Base-by-base conservation (phyloP, 2,797 vertebrate genomes). In the Sebastes nivosus region DNA sequence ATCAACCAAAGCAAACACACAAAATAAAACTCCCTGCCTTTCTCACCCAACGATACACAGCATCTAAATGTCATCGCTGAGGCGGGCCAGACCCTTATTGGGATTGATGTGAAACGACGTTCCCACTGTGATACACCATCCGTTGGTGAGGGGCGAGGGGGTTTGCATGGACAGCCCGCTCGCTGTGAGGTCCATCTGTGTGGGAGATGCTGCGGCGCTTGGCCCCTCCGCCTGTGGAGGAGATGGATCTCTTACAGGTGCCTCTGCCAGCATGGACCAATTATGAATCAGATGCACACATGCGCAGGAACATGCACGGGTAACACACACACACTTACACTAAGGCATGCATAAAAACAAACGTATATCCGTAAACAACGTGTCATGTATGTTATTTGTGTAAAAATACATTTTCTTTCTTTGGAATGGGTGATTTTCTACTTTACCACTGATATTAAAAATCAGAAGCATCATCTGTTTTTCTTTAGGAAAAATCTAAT, bases 181-280 rank as follows among this genome's bases (percentile, higher is more conserved):
- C 77, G 76, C 90, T 82, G 92, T 36, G 91, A 91, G 89, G 85
- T 92, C 93, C 93, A 93, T 93, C 93, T 94, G 94, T 90, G 90
- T 82, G 90, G 86, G 87, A 80, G 79, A 86, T 64, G 84, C 78
- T 66, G 86, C 54, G 6, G 87, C 13, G 79, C 59, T 82, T 8
- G 87, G 81, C 80, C 87, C 55, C 83, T 85, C 71, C 2, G 83
- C 89, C 92, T 88, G 87, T 69, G 83, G 90, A 89, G 91, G 86
- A 87, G 84, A 92, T 89, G 91, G 89, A 91, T 91, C 88, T 81
- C 67, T 69, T 84, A 88, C 93, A 92, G 89, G 89, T 90, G 91
- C 74, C 72, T 66, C 79, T 91, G 90, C 88, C 92, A 93, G 88
- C 85, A 80, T 22, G 78, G 88, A 90, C 86, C 92, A 94, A 92